phyloP scores from a whole-genome alignment of 2,888 invertebrate genomes.

The Euzetes globulus region DNA sequence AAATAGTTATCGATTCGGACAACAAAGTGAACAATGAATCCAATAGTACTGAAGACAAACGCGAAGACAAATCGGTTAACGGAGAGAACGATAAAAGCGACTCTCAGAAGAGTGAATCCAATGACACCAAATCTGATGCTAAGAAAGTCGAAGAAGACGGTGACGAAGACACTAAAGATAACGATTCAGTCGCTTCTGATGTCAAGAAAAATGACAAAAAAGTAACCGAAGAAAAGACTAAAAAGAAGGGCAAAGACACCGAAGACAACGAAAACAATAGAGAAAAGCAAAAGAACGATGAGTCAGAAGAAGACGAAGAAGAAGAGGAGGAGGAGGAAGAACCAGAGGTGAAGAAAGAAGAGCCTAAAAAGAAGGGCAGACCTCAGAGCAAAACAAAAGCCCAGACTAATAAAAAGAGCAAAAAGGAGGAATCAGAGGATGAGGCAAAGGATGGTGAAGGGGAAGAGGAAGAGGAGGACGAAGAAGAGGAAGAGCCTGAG shows the following conservation, averaged over 20 bases:
- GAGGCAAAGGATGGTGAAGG: slow-evolving; percentile 24
- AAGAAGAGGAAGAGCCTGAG: slow-evolving; percentile 33
- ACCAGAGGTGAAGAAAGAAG: background rate
- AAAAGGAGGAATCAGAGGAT: slow-evolving; percentile 25
- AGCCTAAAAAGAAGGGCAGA: slow-evolving; percentile 18
- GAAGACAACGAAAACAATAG: slow-evolving; percentile 18
- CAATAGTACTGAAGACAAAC: background rate
- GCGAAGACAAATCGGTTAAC: background rate
- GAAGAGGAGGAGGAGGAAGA: slow-evolving; percentile 14
- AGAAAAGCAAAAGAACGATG: slow-evolving; percentile 27
- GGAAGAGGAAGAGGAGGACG: slow-evolving; percentile 33
- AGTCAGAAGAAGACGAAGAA: slow-evolving; percentile 35
- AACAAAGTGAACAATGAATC: slow-evolving; percentile 23
- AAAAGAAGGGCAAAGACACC: background rate
- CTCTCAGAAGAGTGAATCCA: background rate
- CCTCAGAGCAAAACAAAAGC: background rate
- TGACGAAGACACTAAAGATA: slow-evolving; percentile 33
- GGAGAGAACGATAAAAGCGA: background rate
- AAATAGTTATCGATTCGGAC: slow-evolving; percentile 41
- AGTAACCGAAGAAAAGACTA: slow-evolving; percentile 6
- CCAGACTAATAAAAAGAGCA: background rate
- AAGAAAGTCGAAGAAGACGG: slow-evolving; percentile 18
- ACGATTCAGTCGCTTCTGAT: slow-evolving; percentile 28
- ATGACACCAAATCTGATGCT: slow-evolving; percentile 21
- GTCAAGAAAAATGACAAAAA: slow-evolving; percentile 32